A percentile compares a stretch with the other conserved stretches of the same genome.
These are phyloP conservation scores for Synodontis membranacea DNA, from an alignment of 2,113 vertebrate species.

Conservation along the genomic window DNA sequence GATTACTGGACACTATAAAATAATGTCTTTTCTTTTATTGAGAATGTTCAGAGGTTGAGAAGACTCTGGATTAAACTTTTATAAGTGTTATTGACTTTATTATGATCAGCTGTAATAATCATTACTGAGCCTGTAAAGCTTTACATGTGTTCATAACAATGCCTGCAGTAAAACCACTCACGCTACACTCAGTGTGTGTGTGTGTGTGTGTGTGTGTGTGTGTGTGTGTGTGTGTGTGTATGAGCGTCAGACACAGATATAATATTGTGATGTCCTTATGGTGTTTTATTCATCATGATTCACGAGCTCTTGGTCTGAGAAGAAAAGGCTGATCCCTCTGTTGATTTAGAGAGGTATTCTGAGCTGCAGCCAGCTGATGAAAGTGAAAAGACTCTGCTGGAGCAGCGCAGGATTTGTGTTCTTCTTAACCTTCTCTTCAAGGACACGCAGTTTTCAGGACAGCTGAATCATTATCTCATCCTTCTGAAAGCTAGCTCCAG, in stretches of 20 bases:
- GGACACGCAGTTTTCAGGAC: background rate
- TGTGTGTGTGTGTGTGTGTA: background rate
- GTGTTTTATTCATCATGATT: background rate
- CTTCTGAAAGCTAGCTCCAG: background rate
- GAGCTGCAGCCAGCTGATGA: background rate
- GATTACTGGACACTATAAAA: background rate
- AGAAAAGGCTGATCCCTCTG: background rate
- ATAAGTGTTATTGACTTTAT: background rate
- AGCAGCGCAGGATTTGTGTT: background rate
- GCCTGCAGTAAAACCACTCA: background rate
- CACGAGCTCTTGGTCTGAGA: background rate
- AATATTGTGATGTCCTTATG: background rate
- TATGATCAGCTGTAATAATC: background rate
- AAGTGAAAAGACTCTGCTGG: background rate
- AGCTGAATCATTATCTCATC: background rate
- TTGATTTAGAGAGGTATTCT: background rate
- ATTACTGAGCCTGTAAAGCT: background rate
- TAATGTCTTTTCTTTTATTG: background rate
- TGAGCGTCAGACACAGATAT: background rate
- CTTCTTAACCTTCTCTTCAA: background rate
- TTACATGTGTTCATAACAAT: background rate
- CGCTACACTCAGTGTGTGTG: background rate
- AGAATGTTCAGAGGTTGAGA: background rate
- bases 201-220: slow-evolving; percentile 1
- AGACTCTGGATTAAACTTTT: background rate